These are phyloP conservation scores for Acrocephalus scirpaceus DNA, from an alignment of 2,797 vertebrate genomes.

Conservation along the genomic window DNA sequence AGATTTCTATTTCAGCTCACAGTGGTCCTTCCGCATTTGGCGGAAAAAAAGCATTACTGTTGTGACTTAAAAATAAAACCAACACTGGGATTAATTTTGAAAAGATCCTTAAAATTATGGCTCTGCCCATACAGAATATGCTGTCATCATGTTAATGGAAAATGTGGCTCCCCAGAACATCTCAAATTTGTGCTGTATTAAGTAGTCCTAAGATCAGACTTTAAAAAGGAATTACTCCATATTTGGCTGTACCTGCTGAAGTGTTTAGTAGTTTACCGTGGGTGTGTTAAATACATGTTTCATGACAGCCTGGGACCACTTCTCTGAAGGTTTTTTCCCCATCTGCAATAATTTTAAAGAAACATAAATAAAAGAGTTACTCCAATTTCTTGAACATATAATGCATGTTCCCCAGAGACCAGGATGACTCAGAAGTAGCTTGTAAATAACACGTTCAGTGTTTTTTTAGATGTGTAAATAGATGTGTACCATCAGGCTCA, in stretches of 20 bases:
- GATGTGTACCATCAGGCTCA: not conserved
- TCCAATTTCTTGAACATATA: conserved; percentile 56
- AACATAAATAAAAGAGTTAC: conserved; percentile 61
- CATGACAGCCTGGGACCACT: conserved; percentile 55
- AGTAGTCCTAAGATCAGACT: not conserved
- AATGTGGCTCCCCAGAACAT: not conserved
- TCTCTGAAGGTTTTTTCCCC: conserved; percentile 61
- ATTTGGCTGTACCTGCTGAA: conserved; percentile 39
- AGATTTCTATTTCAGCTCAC: not conserved
- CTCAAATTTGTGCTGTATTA: conserved; percentile 39
- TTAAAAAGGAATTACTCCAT: not conserved
- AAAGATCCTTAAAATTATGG: not conserved
- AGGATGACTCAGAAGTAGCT: conserved; percentile 44
- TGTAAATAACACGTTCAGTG: conserved; percentile 58
- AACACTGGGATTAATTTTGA: not conserved
- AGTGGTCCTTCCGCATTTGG: not conserved
- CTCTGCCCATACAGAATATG: not conserved
- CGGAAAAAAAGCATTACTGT: not conserved
- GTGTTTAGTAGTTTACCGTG: conserved; percentile 39
- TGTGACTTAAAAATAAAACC: not conserved
- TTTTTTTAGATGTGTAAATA: conserved; percentile 1
- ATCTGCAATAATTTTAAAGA: conserved; percentile 63
- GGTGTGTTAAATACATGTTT: conserved; percentile 61
- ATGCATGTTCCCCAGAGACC: not conserved
- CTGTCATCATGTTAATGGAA: not conserved